Conservation (phyloP, 2,797 vertebrate genomes). For the Coregonus suidteri region DNA sequence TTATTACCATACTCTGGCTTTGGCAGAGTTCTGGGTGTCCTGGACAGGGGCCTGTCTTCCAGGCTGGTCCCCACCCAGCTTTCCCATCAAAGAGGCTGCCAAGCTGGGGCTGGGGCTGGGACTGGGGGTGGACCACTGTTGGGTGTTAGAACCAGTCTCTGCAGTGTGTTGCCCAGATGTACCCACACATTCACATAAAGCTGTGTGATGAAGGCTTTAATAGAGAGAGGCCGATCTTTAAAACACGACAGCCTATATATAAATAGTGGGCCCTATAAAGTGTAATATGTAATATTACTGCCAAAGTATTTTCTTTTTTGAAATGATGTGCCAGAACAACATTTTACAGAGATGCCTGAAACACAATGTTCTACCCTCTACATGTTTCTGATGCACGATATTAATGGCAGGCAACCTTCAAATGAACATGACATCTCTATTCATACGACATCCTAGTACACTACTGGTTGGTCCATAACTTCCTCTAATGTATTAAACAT, state of each 20-base stretch:
- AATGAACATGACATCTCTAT: constrained; percentile 31
- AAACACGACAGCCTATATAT: constrained; percentile 70
- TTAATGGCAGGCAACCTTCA: constrained; percentile 34
- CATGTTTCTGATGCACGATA: constrained; percentile 22
- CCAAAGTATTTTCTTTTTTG: constrained; percentile 45
- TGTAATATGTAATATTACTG: constrained; percentile 65
- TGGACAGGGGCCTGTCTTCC: background rate
- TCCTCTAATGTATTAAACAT: background rate
- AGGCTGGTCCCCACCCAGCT: constrained; percentile 2
- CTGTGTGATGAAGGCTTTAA: constrained; percentile 73
- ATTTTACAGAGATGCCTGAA: constrained; percentile 26
- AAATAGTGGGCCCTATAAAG: constrained; percentile 70
- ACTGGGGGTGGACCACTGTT: constrained; percentile 34
- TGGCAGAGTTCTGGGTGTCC: background rate
- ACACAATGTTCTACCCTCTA: background rate
- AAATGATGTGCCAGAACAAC: constrained; percentile 19
- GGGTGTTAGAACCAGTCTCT: constrained; percentile 61
- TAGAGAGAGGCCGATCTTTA: constrained; percentile 66
- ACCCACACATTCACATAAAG: constrained; percentile 70
- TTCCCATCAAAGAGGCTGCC: constrained; percentile 1
- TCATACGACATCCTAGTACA: constrained; percentile 11
- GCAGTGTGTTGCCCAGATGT: constrained; percentile 71
- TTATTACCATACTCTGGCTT: background rate
- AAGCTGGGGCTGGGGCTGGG: background rate
- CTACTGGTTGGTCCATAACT: constrained; percentile 1